phyloP scores from a whole-genome alignment of 2,888 invertebrate genomes.

The Troides oblongomaculatus region DNA sequence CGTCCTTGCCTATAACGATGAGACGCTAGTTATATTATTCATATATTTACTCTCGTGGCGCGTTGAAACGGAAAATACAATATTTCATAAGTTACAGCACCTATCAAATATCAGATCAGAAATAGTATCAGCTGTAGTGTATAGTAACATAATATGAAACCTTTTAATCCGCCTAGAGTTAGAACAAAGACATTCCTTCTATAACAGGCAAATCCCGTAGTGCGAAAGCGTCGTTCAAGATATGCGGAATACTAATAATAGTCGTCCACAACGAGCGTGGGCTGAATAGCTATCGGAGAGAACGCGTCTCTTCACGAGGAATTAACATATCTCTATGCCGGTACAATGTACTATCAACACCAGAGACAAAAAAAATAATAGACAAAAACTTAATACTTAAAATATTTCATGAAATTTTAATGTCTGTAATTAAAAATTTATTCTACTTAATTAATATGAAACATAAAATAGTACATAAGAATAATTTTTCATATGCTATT shows the following conservation, averaged over 20 bases:
- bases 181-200: background rate
- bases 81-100: no score
- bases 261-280: conserved; percentile 17
- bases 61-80: no score
- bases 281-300: conserved; percentile 20
- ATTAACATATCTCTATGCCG: background rate
- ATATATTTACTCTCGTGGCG: no score
- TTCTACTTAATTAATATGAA: no score
- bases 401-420: background rate
- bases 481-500: no score
- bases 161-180: background rate
- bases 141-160: background rate
- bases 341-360: background rate
- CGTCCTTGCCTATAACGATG: no score
- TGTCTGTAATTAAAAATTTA: no score
- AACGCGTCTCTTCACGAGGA: background rate
- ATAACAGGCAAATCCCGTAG: background rate
- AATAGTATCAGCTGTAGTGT: no score
- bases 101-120: no score
- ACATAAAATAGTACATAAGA: no score
- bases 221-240: conserved; percentile 10
- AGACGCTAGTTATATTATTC: no score
- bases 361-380: background rate
- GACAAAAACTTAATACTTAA: background rate
- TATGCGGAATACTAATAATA: conserved; percentile 28